These are phyloP conservation scores for Anorthoa munda DNA, from an alignment of 2,888 invertebrate species.

Conservation along the genomic window DNA sequence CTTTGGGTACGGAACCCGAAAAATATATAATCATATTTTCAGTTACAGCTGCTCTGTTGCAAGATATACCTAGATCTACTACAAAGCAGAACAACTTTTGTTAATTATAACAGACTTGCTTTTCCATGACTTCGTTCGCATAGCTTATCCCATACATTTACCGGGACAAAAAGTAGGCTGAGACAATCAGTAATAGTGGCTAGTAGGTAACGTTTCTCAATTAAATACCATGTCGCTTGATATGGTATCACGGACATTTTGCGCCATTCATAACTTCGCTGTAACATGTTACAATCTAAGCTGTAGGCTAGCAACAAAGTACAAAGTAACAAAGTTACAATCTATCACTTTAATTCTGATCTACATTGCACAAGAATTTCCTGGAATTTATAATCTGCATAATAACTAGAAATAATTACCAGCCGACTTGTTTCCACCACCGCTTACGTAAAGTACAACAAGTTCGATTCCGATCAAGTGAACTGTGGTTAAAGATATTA, in stretches of 20 bases:
- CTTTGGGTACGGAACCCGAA: no score
- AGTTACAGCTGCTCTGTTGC: neutral
- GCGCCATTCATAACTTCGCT: conserved; percentile 3
- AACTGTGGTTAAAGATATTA: conserved; percentile 42
- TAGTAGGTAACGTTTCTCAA: no score
- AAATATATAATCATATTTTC: neutral
- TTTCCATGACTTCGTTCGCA: no score
- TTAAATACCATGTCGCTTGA: no score
- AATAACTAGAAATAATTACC: conserved; percentile 43
- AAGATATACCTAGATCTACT: no score
- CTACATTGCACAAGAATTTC: conserved; percentile 52
- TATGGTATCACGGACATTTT: no score
- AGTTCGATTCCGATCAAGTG: conserved; percentile 54
- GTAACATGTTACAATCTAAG: neutral
- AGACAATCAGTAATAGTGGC: no score
- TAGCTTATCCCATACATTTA: no score
- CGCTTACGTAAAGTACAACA: conserved; percentile 58
- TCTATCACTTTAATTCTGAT: conserved; percentile 43
- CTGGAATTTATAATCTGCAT: conserved; percentile 54
- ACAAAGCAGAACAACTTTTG: no score
- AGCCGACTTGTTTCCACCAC: conserved; percentile 40
- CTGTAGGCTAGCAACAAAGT: conserved; percentile 2
- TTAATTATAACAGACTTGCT: no score
- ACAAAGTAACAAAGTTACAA: conserved; percentile 12
- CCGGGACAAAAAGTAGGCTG: no score